A percentile compares a stretch with the other conserved stretches of the same genome.
phyloP scores from a whole-genome alignment of 2,888 invertebrate species.

The Ophion obscuratus region DNA sequence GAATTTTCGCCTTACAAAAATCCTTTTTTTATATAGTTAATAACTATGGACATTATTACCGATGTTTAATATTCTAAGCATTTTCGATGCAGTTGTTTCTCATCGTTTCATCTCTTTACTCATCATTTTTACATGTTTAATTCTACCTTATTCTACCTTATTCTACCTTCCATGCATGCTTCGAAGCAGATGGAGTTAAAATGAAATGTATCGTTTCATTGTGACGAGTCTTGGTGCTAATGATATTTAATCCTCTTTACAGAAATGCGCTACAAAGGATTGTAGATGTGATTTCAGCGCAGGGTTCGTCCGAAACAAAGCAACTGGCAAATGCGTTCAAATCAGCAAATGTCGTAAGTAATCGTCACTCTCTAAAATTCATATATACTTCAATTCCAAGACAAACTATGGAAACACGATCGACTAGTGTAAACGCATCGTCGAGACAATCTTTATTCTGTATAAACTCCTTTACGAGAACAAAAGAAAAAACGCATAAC shows the following conservation, averaged over 20 bases:
- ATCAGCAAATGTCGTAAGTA: conserved; percentile 27
- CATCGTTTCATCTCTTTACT: too few relatives aligned
- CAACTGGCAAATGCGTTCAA: conserved; percentile 1
- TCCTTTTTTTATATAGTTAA: too few relatives aligned
- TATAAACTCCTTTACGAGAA: too few relatives aligned
- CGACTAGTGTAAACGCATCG: too few relatives aligned
- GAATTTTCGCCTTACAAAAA: too few relatives aligned
- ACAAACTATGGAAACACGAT: background rate
- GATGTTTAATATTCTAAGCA: too few relatives aligned
- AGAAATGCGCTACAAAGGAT: conserved; percentile 5
- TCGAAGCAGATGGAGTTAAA: background rate
- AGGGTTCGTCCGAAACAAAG: conserved; percentile 20
- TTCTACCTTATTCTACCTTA: too few relatives aligned
- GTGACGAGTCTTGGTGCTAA: background rate
- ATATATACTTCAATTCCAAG: background rate
- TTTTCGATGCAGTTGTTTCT: too few relatives aligned
- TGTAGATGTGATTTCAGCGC: conserved; percentile 24
- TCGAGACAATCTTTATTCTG: too few relatives aligned
- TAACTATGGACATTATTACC: too few relatives aligned
- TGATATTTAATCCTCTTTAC: background rate
- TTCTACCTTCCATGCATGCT: background rate
- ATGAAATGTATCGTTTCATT: background rate
- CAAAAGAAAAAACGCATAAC: too few relatives aligned
- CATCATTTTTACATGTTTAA: too few relatives aligned
- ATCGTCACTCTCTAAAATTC: background rate